Conservation (phyloP, 2,113 vertebrate genomes). For the Emydura subglobosa region DNA sequence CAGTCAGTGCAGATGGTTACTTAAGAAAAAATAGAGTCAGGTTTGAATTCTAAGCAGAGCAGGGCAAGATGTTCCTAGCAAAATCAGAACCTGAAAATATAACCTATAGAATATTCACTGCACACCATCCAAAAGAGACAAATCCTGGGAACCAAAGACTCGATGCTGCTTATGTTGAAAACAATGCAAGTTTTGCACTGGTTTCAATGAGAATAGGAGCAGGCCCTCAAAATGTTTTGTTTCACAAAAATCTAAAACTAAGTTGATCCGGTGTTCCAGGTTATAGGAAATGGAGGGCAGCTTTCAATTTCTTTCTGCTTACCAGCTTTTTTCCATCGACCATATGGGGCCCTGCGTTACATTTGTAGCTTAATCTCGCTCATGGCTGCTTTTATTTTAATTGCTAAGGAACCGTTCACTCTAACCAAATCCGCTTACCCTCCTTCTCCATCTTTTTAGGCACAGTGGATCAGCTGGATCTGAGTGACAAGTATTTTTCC, state of each 20-base stretch:
- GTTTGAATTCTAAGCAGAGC: neutral
- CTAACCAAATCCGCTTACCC: neutral
- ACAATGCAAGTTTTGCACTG: neutral
- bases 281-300: neutral
- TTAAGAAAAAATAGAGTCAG: conserved; percentile 14
- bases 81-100: neutral
- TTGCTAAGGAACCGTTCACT: neutral
- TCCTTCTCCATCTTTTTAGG: neutral
- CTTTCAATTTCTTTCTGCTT: neutral
- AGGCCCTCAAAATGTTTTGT: neutral
- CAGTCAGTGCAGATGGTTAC: neutral
- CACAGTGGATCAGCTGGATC: neutral
- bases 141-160: neutral
- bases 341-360: neutral
- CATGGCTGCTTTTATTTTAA: neutral
- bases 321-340: neutral
- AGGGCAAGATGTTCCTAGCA: neutral
- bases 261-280: neutral
- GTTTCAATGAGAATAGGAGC: neutral
- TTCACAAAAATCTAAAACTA: neutral
- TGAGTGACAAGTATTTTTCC: neutral
- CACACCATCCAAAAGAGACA: neutral
- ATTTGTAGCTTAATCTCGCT: neutral
- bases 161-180: neutral
- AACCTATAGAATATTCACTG: neutral